Percentiles rank a stretch among this genome's conserved stretches.
Evolutionary conservation across 1,140 invertebrate genomes (phyloP).

Genomic region (Asbolus verrucosus): DNA sequence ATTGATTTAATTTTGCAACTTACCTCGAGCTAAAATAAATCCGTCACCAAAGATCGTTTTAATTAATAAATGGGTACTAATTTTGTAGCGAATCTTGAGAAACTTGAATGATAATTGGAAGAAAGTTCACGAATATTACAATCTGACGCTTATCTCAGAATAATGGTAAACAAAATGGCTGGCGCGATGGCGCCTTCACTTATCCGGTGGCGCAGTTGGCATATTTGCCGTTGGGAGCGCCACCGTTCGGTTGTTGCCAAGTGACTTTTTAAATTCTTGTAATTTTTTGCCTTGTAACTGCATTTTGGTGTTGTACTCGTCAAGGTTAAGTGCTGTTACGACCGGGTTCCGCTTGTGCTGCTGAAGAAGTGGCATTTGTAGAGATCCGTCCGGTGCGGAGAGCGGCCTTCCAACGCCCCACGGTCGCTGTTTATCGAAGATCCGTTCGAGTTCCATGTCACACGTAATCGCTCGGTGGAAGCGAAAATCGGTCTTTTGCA

Average conservation of each 20-base stretch:
- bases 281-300: slow-evolving; percentile 30
- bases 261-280: slow-evolving; percentile 38
- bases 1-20: too few species aligned
- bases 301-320: slow-evolving; percentile 22
- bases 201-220: not conserved
- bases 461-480: not conserved
- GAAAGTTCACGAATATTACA: slow-evolving; percentile 10
- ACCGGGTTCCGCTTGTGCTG: too few species aligned
- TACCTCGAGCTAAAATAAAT: too few species aligned
- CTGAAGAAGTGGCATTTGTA: too few species aligned
- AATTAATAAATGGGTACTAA: too few species aligned
- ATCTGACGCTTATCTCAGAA: slow-evolving; percentile 19
- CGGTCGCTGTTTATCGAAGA: not conserved
- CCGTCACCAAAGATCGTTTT: too few species aligned
- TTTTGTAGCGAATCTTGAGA: slow-evolving; percentile 10
- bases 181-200: not conserved
- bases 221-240: slow-evolving; percentile 16
- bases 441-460: slow-evolving; percentile 9
- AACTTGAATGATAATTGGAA: not conserved
- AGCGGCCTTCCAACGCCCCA: slow-evolving; percentile 24
- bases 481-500: not conserved
- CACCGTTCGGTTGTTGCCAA: slow-evolving; percentile 15
- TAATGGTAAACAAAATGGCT: slow-evolving; percentile 19
- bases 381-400: not conserved
- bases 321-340: too few species aligned